Evolutionary conservation across 2,797 vertebrate genomes (phyloP).

Genomic region (Acestrorhynchus altus): DNA sequence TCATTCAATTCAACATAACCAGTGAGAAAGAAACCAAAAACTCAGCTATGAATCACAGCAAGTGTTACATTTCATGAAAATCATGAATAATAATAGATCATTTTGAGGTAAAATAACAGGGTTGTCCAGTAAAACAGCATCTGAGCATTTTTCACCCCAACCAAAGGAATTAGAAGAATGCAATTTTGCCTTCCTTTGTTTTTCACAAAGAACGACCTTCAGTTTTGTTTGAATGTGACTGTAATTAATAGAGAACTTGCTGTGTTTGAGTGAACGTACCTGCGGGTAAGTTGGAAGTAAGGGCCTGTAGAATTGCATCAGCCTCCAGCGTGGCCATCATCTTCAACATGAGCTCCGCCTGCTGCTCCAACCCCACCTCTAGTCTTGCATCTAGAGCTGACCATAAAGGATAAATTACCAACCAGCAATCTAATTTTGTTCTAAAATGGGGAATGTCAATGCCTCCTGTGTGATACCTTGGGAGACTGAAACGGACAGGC

Average conservation of each 20-base stretch:
- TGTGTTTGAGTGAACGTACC: constrained; percentile 72
- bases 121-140: too few species aligned
- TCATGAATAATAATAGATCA: too few species aligned
- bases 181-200: too few species aligned
- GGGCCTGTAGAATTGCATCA: constrained; percentile 95
- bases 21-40: too few species aligned
- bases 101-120: too few species aligned
- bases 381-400: constrained; percentile 94
- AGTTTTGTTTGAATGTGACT: not conserved
- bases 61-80: too few species aligned
- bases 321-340: constrained; percentile 99
- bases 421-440: not conserved
- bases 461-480: constrained; percentile 81
- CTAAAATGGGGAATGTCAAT: not conserved
- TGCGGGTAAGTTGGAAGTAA: constrained; percentile 91
- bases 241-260: not conserved
- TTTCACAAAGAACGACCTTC: too few species aligned
- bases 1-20: too few species aligned
- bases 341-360: constrained; percentile 98
- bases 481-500: constrained; percentile 94
- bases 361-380: constrained; percentile 97
- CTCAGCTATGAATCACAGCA: too few species aligned
- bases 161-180: too few species aligned
- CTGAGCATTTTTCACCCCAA: too few species aligned
- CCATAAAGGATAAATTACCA: not conserved